Conservation (phyloP, 1,140 invertebrate genomes). For the Eulimnadia texana region DNA sequence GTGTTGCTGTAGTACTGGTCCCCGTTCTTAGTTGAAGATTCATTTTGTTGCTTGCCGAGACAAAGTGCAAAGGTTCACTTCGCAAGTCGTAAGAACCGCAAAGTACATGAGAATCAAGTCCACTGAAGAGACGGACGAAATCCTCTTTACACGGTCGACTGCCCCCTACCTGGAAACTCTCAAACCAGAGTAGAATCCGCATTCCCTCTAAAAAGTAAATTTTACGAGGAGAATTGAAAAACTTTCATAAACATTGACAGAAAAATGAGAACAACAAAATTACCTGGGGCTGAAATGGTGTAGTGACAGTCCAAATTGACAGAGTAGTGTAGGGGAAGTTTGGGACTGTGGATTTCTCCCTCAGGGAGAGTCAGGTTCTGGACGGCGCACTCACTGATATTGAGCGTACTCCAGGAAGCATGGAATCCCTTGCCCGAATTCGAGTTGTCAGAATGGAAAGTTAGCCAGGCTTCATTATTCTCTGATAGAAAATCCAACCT, state of each 20-base stretch:
- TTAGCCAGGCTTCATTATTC: constrained; percentile 39
- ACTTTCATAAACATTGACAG: neutral
- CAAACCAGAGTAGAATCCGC: neutral
- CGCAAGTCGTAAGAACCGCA: constrained; percentile 2
- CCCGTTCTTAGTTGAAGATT: constrained; percentile 40
- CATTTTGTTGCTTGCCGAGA: constrained; percentile 41
- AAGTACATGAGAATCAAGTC: neutral
- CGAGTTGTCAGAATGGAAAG: constrained; percentile 55
- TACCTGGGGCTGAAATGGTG: constrained; percentile 45
- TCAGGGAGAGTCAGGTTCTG: constrained; percentile 22
- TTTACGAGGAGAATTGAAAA: neutral
- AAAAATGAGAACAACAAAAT: constrained; percentile 2
- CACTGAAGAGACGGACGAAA: neutral
- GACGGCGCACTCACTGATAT: constrained; percentile 46
- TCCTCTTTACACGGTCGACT: neutral
- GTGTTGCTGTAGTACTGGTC: constrained; percentile 35
- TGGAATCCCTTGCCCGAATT: constrained; percentile 46
- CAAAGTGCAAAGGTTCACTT: constrained; percentile 29
- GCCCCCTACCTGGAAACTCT: neutral
- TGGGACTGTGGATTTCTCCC: constrained; percentile 36
- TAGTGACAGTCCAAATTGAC: constrained; percentile 48
- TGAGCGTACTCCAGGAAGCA: constrained; percentile 46
- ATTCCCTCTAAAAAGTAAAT: neutral
- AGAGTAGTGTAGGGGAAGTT: constrained; percentile 50
- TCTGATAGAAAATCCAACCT: constrained; percentile 44